A percentile compares a stretch with the other conserved stretches of the same genome.
phyloP scores from a whole-genome alignment of 1,140 invertebrate genomes.

The Cydia pomonella region DNA sequence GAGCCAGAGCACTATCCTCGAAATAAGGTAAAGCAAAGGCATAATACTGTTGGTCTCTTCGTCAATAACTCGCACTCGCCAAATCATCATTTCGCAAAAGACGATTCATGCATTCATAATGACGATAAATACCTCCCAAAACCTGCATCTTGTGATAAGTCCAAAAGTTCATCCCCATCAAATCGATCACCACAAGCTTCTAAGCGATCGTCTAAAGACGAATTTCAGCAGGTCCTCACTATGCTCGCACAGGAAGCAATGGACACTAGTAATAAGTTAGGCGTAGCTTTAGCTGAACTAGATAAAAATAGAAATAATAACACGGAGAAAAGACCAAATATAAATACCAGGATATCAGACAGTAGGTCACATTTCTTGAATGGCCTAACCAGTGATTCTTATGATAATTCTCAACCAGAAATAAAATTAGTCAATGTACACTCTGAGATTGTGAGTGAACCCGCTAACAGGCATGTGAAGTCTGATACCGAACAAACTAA shows the following conservation, averaged over 20 bases:
- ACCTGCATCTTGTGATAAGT: conserved; percentile 76
- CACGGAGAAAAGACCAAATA: conserved; percentile 59
- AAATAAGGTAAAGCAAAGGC: conserved; percentile 78
- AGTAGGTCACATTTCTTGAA: conserved; percentile 67
- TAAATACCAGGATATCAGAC: conserved; percentile 64
- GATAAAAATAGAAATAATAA: conserved; percentile 73
- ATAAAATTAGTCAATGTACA: conserved; percentile 45
- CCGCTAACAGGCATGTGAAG: conserved; percentile 36
- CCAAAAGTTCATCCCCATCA: conserved; percentile 77
- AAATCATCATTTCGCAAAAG: conserved; percentile 73
- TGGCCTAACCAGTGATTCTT: conserved; percentile 56
- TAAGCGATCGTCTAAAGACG: conserved; percentile 75
- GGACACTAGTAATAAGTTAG: conserved; percentile 78
- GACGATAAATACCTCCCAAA: conserved; percentile 75
- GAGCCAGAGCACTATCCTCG: conserved; percentile 66
- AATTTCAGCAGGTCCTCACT: conserved; percentile 81
- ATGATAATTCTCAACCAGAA: conserved; percentile 45
- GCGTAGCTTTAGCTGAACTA: conserved; percentile 76
- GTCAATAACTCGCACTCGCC: conserved; percentile 69
- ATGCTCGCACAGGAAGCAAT: conserved; percentile 82
- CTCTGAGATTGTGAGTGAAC: conserved; percentile 43
- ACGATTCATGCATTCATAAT: conserved; percentile 76
- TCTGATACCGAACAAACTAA: conserved; percentile 48
- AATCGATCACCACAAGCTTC: conserved; percentile 71
- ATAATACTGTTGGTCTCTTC: conserved; percentile 75